These are phyloP conservation scores for Mormyrops attenuatus DNA, from an alignment of 2,797 vertebrate species.

Conservation along the genomic window DNA sequence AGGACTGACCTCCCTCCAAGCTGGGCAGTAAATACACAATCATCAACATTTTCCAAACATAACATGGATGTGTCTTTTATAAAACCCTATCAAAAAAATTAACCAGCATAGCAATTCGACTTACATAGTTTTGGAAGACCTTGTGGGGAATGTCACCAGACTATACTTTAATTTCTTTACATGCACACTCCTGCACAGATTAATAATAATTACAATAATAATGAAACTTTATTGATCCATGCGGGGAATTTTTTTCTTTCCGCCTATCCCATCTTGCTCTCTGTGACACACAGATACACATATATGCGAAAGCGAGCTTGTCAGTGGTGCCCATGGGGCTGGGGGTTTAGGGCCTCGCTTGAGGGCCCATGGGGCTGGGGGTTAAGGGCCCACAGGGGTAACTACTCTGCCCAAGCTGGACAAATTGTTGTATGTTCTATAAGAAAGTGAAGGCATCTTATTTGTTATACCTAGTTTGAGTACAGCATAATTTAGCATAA, in stretches of 20 bases:
- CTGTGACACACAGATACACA: neutral
- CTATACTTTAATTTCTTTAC: neutral
- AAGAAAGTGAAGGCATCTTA: neutral
- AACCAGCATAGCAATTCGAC: neutral
- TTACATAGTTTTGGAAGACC: neutral
- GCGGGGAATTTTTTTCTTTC: neutral
- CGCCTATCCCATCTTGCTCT: neutral
- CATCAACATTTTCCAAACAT: neutral
- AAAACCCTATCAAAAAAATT: neutral
- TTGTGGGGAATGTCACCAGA: neutral
- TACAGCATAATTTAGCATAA: neutral
- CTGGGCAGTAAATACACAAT: neutral
- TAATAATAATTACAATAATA: neutral
- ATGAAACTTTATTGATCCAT: neutral
- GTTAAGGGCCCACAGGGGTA: neutral
- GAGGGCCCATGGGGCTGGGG: neutral
- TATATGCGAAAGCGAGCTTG: neutral
- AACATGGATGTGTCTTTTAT: neutral
- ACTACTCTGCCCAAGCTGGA: neutral
- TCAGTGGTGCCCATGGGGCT: too few species aligned
- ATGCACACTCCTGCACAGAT: neutral
- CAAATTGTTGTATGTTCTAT: neutral
- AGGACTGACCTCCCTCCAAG: neutral
- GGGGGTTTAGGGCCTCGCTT: too few species aligned
- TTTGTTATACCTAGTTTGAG: neutral